Conservation (phyloP, 2,888 invertebrate species). For the Tethea ocularis region DNA sequence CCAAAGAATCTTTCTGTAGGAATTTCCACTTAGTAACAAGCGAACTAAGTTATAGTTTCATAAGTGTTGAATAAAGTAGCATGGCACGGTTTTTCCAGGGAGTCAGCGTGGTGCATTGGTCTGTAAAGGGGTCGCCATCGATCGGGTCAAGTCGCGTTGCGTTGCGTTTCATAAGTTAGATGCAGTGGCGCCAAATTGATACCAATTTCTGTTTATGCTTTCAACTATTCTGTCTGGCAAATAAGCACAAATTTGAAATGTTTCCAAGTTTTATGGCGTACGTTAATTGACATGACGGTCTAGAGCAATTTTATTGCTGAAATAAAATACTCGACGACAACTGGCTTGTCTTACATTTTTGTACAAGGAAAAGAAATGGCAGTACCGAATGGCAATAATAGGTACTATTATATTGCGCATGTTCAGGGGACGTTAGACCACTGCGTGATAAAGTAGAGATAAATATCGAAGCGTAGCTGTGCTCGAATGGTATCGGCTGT, state of each 20-base stretch:
- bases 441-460: not conserved
- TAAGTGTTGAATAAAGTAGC: slow-evolving; percentile 21
- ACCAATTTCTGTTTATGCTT: slow-evolving; percentile 52
- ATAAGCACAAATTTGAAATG: slow-evolving; percentile 32
- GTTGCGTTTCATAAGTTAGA: slow-evolving; percentile 51
- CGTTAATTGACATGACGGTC: slow-evolving; percentile 25
- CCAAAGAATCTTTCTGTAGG: not conserved
- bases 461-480: not conserved
- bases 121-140: slow-evolving; percentile 80
- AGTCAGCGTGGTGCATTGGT: slow-evolving; percentile 76
- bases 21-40: slow-evolving; percentile 1
- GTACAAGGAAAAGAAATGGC: not conserved
- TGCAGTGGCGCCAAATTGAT: slow-evolving; percentile 62
- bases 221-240: slow-evolving; percentile 30
- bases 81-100: slow-evolving; percentile 64
- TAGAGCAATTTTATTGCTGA: slow-evolving; percentile 9
- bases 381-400: not conserved
- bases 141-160: slow-evolving; percentile 64
- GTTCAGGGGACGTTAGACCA: not conserved
- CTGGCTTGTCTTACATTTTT: slow-evolving; percentile 1
- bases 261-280: slow-evolving; percentile 33
- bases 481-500: not conserved
- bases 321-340: not conserved
- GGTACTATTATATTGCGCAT: not conserved
- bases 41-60: slow-evolving; percentile 15